Conservation (phyloP, 2,888 invertebrate species). For the Gymnocheta viridis region DNA sequence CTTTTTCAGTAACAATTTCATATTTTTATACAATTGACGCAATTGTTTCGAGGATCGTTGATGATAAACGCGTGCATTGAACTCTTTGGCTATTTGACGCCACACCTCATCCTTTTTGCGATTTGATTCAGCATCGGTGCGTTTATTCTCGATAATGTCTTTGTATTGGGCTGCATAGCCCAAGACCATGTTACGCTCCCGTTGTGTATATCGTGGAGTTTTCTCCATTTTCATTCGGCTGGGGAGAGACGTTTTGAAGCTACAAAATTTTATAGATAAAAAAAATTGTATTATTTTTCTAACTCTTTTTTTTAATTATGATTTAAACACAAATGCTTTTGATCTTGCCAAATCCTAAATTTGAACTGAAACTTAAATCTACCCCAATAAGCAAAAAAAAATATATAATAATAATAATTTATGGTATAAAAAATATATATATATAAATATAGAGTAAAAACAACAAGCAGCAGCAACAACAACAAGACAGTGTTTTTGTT, state of each 20-base stretch:
- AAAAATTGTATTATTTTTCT: not conserved
- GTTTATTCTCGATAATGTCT: conserved; percentile 81
- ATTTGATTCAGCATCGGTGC: conserved; percentile 81
- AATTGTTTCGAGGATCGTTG: conserved; percentile 81
- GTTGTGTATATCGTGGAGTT: conserved; percentile 81
- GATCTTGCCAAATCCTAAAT: conserved; percentile 71
- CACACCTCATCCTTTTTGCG: conserved; percentile 81
- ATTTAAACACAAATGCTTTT: conserved; percentile 21
- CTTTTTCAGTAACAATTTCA: conserved; percentile 81
- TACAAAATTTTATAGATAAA: conserved; percentile 61
- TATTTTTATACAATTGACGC: conserved; percentile 81
- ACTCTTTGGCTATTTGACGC: conserved; percentile 81
- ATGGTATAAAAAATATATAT: conserved; percentile 24
- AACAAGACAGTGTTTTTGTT: conserved; percentile 20
- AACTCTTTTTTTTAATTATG: conserved; percentile 18
- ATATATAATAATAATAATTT: not conserved
- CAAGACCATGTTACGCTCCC: conserved; percentile 81
- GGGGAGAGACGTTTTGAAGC: conserved; percentile 80
- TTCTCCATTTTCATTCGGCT: conserved; percentile 81
- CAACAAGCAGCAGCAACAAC: conserved; percentile 41
- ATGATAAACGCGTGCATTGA: conserved; percentile 81
- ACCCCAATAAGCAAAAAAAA: conserved; percentile 49
- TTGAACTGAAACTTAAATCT: conserved; percentile 69
- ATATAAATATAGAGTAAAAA: conserved; percentile 21
- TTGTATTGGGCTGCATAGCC: conserved; percentile 82